A percentile compares a stretch with the other conserved stretches of the same genome.
Evolutionary conservation across 2,888 invertebrate species (phyloP).

Genomic region (Mythimna loreyi): DNA sequence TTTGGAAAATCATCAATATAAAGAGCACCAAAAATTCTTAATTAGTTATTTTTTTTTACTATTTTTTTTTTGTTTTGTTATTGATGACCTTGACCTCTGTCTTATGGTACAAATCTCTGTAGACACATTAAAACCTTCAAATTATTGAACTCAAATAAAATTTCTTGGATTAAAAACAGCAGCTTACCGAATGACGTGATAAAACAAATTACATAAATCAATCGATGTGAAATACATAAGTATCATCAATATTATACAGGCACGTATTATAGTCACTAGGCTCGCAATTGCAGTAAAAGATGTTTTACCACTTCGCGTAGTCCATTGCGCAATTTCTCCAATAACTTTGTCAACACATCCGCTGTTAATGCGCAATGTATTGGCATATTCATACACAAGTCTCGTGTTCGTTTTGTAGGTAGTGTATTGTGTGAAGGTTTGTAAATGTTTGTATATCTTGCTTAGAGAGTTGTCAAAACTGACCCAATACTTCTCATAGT

Average conservation of each 20-base stretch:
- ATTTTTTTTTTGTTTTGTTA: no score
- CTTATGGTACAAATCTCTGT: constrained; percentile 7
- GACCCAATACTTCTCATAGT: constrained; percentile 58
- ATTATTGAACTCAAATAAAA: background rate
- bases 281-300: constrained; percentile 19
- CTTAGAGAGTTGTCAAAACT: constrained; percentile 71
- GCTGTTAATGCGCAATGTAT: constrained; percentile 42
- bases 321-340: constrained; percentile 37
- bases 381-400: background rate
- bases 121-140: background rate
- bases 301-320: constrained; percentile 10
- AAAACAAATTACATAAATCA: constrained; percentile 26
- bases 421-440: constrained; percentile 35
- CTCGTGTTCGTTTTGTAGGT: constrained; percentile 1
- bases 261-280: constrained; percentile 14
- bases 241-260: constrained; percentile 39
- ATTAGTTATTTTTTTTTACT: no score
- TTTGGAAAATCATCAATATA: no score
- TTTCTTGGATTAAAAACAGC: background rate
- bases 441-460: constrained; percentile 71
- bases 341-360: constrained; percentile 43
- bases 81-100: constrained; percentile 6
- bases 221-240: constrained; percentile 40
- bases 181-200: constrained; percentile 29
- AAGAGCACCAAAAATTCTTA: no score